Evolutionary conservation across 2,797 vertebrate genomes (phyloP).

Genomic region (Chaetophractus vellerosus): DNA sequence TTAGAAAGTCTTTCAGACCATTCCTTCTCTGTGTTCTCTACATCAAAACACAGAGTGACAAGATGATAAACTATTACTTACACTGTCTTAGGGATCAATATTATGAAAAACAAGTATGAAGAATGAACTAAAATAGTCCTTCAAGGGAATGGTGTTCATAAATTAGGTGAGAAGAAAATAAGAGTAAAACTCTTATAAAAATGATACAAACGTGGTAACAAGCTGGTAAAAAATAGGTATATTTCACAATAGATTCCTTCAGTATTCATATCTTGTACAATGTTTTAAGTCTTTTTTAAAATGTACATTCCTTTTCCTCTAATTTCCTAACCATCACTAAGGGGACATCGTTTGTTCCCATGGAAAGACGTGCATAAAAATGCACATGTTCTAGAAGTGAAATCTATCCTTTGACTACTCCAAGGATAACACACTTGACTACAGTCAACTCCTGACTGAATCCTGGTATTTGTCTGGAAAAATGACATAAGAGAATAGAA

Average conservation of each 20-base stretch:
- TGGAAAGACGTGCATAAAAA: background rate
- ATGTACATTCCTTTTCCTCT: background rate
- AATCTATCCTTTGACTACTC: background rate
- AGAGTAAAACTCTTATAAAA: background rate
- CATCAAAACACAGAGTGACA: background rate
- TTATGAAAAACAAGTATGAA: constrained; percentile 43
- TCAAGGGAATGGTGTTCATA: constrained; percentile 2
- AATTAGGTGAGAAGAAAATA: background rate
- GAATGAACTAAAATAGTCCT: constrained; percentile 39
- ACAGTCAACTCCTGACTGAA: background rate
- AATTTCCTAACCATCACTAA: background rate
- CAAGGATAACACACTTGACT: background rate
- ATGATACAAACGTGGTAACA: background rate
- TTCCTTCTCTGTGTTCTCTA: background rate
- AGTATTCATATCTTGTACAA: background rate
- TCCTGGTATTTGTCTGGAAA: background rate
- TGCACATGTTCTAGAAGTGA: background rate
- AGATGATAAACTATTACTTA: background rate
- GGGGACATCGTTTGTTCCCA: background rate
- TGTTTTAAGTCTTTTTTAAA: background rate
- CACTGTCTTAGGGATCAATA: constrained; percentile 7
- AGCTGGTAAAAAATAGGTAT: background rate
- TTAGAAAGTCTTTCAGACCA: background rate
- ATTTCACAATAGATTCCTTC: constrained; percentile 33
- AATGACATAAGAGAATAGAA: background rate